Conservation (phyloP, 2,888 invertebrate genomes). For the Monochamus alternatus region DNA sequence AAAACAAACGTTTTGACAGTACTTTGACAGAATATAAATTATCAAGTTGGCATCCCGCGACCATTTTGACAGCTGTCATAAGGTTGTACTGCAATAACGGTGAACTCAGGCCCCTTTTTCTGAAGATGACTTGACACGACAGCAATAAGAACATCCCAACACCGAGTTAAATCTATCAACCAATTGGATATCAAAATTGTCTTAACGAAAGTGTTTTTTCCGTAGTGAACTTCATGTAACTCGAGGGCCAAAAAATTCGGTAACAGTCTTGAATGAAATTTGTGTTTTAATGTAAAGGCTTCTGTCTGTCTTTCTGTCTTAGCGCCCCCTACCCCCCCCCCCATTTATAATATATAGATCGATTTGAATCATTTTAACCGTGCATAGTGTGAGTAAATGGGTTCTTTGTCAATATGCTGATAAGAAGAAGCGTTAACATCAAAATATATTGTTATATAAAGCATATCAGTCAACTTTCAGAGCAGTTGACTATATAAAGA, state of each 20-base stretch:
- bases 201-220: conserved; percentile 59
- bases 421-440: too few species aligned
- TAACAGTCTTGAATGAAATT: conserved; percentile 66
- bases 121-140: conserved; percentile 2
- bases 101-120: too few species aligned
- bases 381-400: conserved; percentile 16
- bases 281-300: conserved; percentile 65
- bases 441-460: too few species aligned
- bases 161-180: not conserved
- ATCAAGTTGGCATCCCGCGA: too few species aligned
- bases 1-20: too few species aligned
- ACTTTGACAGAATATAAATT: too few species aligned
- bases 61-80: too few species aligned
- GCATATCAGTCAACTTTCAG: too few species aligned
- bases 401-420: not conserved
- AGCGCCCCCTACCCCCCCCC: conserved; percentile 50
- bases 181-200: conserved; percentile 31
- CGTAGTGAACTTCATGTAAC: conserved; percentile 72
- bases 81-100: too few species aligned
- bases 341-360: conserved; percentile 21
- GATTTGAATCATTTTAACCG: conserved; percentile 10
- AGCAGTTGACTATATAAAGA: too few species aligned
- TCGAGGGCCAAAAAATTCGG: conserved; percentile 66
- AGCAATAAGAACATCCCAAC: conserved; percentile 11
- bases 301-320: conserved; percentile 69